A percentile compares a stretch with the other conserved stretches of the same genome.
Evolutionary conservation across 2,888 invertebrate genomes (phyloP).

Genomic region (Hypena proboscidalis): DNA sequence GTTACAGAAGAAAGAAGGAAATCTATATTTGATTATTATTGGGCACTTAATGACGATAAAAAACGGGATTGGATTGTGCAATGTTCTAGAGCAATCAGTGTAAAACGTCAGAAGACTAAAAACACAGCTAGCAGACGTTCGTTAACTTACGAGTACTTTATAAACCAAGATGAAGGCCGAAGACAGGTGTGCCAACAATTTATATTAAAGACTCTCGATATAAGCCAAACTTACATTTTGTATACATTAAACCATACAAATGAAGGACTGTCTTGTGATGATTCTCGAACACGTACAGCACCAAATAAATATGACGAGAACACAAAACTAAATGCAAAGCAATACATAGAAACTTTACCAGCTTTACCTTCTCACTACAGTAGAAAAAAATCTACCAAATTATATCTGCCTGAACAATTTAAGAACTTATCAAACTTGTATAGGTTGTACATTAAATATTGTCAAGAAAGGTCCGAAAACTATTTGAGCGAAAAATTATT

Average conservation of each 20-base stretch:
- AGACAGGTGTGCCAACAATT: constrained; percentile 29
- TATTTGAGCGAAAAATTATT: constrained; percentile 15
- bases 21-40: constrained; percentile 18
- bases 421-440: constrained; percentile 10
- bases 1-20: constrained; percentile 25
- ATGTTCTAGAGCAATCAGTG: constrained; percentile 8
- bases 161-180: constrained; percentile 26
- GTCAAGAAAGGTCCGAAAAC: constrained; percentile 13
- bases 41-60: constrained; percentile 16
- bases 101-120: constrained; percentile 15
- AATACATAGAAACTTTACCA: constrained; percentile 25
- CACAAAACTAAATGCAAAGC: constrained; percentile 15
- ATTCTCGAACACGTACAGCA: constrained; percentile 13
- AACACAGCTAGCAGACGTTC: constrained; percentile 15
- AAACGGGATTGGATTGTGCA: constrained; percentile 26
- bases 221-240: constrained; percentile 24
- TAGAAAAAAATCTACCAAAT: constrained; percentile 10
- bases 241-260: constrained; percentile 18
- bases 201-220: constrained; percentile 24
- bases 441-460: constrained; percentile 11
- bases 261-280: constrained; percentile 16
- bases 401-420: constrained; percentile 21
- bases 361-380: constrained; percentile 27
- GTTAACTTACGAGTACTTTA: constrained; percentile 28
- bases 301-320: constrained; percentile 14